A percentile compares a stretch with the other conserved stretches of the same genome.
Conservation (phyloP, 2,797 vertebrate genomes). For the Jordanella pulchra region DNA sequence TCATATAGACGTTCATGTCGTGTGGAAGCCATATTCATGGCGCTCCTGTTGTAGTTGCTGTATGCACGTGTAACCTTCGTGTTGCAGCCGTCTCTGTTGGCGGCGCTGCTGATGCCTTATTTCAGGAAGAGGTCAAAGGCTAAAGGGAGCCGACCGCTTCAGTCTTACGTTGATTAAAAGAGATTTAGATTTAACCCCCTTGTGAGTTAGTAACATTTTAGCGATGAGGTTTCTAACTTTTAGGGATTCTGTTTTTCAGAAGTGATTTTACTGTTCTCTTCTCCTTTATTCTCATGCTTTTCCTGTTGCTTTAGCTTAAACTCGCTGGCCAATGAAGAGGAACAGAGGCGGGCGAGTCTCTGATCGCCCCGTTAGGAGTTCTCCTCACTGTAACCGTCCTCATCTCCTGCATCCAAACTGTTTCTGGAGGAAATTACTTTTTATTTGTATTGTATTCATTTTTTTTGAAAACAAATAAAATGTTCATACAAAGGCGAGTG, state of each 20-base stretch:
- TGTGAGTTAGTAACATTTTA: slow-evolving; percentile 45
- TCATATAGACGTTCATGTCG: slow-evolving; percentile 10
- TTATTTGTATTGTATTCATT: slow-evolving; percentile 65
- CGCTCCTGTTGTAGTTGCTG: slow-evolving; percentile 19
- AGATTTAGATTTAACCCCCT: slow-evolving; percentile 42
- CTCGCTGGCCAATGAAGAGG: slow-evolving; percentile 36
- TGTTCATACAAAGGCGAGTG: slow-evolving; percentile 14
- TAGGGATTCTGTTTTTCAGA: slow-evolving; percentile 14
- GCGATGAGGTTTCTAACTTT: slow-evolving; percentile 31
- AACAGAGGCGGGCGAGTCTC: slow-evolving; percentile 29
- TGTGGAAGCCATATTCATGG: slow-evolving; percentile 37
- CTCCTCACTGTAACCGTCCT: slow-evolving; percentile 58
- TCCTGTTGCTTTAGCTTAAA: slow-evolving; percentile 24
- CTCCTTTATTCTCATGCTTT: not conserved
- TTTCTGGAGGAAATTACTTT: slow-evolving; percentile 61
- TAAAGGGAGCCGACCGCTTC: slow-evolving; percentile 31
- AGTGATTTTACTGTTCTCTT: slow-evolving; percentile 4
- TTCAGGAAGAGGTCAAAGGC: slow-evolving; percentile 49
- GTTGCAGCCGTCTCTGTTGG: slow-evolving; percentile 42
- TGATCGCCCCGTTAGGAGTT: slow-evolving; percentile 12
- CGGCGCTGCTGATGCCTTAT: slow-evolving; percentile 79
- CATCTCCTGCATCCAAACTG: slow-evolving; percentile 48
- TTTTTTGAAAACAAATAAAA: slow-evolving; percentile 77
- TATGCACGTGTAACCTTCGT: slow-evolving; percentile 31
- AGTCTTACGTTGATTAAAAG: slow-evolving; percentile 42